These are phyloP conservation scores for Agriopis marginaria DNA, from an alignment of 2,888 invertebrate genomes.

Conservation along the genomic window DNA sequence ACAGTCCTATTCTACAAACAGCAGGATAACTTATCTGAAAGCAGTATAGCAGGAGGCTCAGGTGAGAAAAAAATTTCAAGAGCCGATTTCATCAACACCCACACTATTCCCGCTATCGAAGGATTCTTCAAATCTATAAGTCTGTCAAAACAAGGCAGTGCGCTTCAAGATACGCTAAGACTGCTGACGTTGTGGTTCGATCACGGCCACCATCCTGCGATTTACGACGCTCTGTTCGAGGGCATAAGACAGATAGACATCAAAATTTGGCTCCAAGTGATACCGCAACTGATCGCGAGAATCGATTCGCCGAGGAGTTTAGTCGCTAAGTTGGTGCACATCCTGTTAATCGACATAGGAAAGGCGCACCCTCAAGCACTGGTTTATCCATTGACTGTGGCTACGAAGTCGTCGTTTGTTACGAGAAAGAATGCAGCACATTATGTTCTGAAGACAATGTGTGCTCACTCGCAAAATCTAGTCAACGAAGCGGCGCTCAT, in stretches of 20 bases:
- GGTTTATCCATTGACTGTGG: slow-evolving; percentile 98
- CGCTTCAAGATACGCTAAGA: slow-evolving; percentile 97
- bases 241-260: slow-evolving; percentile 97
- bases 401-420: slow-evolving; percentile 96
- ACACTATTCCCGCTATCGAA: slow-evolving; percentile 97
- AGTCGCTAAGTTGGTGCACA: slow-evolving; percentile 96
- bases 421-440: slow-evolving; percentile 95
- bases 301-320: slow-evolving; percentile 97
- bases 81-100: slow-evolving; percentile 76
- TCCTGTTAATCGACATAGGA: slow-evolving; percentile 97
- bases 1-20: slow-evolving; percentile 90
- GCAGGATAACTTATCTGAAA: slow-evolving; percentile 79
- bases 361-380: slow-evolving; percentile 99
- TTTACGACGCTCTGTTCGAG: slow-evolving; percentile 96
- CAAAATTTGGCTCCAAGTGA: slow-evolving; percentile 99
- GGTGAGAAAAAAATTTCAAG: slow-evolving; percentile 78
- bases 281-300: slow-evolving; percentile 98
- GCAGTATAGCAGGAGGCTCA: slow-evolving; percentile 76
- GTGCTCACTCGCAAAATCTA: slow-evolving; percentile 95
- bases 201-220: slow-evolving; percentile 96
- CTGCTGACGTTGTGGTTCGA: slow-evolving; percentile 99
- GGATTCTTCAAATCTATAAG: slow-evolving; percentile 98
- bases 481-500: slow-evolving; percentile 98
- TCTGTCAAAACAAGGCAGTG: slow-evolving; percentile 94
- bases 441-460: slow-evolving; percentile 97